These are phyloP conservation scores for Cephonodes hylas DNA, from an alignment of 2,888 invertebrate species.

Conservation along the genomic window DNA sequence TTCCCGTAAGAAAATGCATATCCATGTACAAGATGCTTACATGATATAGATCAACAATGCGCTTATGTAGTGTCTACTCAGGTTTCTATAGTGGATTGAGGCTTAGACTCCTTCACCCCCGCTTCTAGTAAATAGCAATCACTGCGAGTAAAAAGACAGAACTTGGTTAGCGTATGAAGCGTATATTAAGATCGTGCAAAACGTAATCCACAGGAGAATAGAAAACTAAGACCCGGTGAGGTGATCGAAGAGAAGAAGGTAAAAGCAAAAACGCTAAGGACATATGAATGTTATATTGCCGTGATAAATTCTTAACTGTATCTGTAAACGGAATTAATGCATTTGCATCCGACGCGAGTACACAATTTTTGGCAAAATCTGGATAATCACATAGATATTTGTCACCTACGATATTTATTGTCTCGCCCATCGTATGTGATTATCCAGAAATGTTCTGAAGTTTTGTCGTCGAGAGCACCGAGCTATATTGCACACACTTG, in stretches of 20 bases:
- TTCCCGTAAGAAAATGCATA: conserved; percentile 54
- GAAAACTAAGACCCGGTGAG: conserved; percentile 96
- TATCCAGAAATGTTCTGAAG: conserved; percentile 54
- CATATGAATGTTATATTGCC: conserved; percentile 78
- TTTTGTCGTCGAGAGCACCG: conserved; percentile 70
- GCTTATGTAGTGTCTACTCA: conserved; percentile 58
- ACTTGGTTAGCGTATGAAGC: conserved; percentile 51
- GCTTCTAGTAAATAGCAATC: conserved; percentile 64
- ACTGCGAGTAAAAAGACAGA: conserved; percentile 52
- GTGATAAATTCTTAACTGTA: conserved; percentile 74
- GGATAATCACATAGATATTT: conserved; percentile 61
- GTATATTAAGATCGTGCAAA: conserved; percentile 75
- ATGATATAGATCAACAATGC: conserved; percentile 48
- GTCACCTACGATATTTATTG: conserved; percentile 11
- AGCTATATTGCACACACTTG: conserved; percentile 75
- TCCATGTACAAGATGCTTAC: conserved; percentile 65
- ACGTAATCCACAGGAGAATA: conserved; percentile 87
- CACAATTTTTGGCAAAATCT: conserved; percentile 45
- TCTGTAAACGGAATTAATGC: conserved; percentile 68
- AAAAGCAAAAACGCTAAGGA: conserved; percentile 78
- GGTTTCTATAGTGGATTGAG: conserved; percentile 57
- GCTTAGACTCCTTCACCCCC: conserved; percentile 65
- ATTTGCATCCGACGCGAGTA: conserved; percentile 71
- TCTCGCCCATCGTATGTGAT: conserved; percentile 46
- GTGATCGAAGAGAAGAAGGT: conserved; percentile 97